Conservation (phyloP, 53 echinoderm and acorn worm genomes). For the Echinometra lucunter region DNA sequence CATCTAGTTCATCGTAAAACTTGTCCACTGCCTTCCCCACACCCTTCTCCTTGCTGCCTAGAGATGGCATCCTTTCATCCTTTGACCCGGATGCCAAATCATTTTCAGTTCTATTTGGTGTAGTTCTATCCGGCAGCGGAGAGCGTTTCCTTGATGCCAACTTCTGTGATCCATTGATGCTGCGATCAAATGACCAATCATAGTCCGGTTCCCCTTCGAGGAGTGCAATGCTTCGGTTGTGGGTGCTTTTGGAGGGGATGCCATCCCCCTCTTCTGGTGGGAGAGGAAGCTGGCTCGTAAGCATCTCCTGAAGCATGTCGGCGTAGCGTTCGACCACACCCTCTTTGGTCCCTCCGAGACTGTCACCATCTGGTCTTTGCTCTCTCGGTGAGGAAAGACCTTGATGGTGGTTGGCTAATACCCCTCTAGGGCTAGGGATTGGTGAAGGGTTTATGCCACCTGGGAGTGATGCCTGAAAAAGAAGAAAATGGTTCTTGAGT, state of each 20-base stretch:
- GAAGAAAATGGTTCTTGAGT: neutral
- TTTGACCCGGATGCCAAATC: neutral
- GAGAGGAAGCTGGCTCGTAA: neutral
- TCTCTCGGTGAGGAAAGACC: neutral
- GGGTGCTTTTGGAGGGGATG: neutral
- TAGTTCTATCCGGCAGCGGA: neutral
- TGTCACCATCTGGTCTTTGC: constrained; percentile 48
- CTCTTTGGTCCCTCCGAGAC: constrained; percentile 40
- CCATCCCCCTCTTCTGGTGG: neutral
- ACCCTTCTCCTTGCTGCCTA: neutral
- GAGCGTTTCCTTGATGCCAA: neutral
- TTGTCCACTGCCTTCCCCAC: constrained; percentile 63
- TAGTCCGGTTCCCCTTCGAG: constrained; percentile 63
- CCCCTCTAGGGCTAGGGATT: constrained; percentile 10
- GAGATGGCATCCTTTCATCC: neutral
- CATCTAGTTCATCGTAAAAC: constrained; percentile 62
- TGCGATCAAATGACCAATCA: constrained; percentile 57
- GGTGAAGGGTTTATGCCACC: constrained; percentile 48
- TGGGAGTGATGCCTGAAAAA: constrained; percentile 38
- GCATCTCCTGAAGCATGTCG: constrained; percentile 61
- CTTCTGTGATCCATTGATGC: constrained; percentile 17
- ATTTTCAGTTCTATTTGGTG: neutral
- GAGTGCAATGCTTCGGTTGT: constrained; percentile 15
- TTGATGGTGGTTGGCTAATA: neutral
- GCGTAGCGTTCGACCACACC: constrained; percentile 61